A percentile compares a stretch with the other conserved stretches of the same genome.
These are phyloP conservation scores for Coenobita brevimanus DNA, from an alignment of 1,140 invertebrate genomes.

Conservation along the genomic window DNA sequence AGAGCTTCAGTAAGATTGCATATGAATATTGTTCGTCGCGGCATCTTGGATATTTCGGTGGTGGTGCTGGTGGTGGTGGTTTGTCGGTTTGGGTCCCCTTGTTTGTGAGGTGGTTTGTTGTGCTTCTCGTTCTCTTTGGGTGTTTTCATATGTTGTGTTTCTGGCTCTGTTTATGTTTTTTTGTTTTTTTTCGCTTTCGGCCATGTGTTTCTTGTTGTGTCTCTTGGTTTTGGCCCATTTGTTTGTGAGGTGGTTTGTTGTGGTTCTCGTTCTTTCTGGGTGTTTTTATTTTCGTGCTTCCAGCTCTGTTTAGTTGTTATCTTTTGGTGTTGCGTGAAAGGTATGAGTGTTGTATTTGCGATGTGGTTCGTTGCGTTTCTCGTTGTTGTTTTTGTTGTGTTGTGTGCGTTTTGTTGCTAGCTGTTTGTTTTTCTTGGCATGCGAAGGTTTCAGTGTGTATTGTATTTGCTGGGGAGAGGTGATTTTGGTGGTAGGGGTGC, in stretches of 20 bases:
- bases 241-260: background rate
- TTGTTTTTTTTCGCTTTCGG: background rate
- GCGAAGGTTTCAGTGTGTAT: too few relatives aligned
- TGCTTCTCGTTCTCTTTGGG: background rate
- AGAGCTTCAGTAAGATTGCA: slow-evolving; percentile 44
- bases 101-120: background rate
- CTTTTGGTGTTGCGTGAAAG: too few relatives aligned
- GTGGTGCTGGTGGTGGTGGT: background rate
- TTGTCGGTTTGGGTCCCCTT: background rate
- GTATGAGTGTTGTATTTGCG: too few relatives aligned
- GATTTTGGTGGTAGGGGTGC: too few relatives aligned
- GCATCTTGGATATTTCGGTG: background rate
- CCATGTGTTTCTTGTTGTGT: background rate
- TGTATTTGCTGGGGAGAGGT: too few relatives aligned
- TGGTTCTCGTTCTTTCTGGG: background rate
- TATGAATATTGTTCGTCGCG: slow-evolving; percentile 43
- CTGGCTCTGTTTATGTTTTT: background rate
- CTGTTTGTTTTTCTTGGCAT: too few relatives aligned
- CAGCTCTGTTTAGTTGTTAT: too few relatives aligned
- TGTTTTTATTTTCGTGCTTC: too few relatives aligned
- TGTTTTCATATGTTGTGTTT: background rate
- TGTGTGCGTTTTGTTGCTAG: too few relatives aligned
- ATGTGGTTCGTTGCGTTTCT: too few relatives aligned
- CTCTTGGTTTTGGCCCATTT: background rate
- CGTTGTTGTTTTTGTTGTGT: too few relatives aligned